Conservation (phyloP, 2,113 vertebrate species). For the Oplegnathus fasciatus region DNA sequence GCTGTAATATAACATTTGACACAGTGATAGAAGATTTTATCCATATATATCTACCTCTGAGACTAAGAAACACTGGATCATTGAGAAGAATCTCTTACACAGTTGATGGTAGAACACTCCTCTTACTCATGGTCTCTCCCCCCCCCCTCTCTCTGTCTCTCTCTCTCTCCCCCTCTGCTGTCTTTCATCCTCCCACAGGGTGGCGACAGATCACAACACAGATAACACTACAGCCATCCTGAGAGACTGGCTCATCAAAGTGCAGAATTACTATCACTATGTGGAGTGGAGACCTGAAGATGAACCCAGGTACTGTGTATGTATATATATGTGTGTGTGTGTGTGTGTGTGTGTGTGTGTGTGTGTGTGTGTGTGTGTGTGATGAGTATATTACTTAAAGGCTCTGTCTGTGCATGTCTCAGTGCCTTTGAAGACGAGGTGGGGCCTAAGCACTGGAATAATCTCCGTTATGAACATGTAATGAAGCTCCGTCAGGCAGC, state of each 20-base stretch:
- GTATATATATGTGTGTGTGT: neutral
- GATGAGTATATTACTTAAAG: slow-evolving; percentile 1
- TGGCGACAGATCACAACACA: slow-evolving; percentile 91
- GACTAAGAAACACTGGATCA: neutral
- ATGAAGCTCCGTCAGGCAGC: slow-evolving; percentile 93
- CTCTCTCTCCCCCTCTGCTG: neutral
- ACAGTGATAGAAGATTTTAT: neutral
- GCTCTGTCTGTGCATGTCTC: slow-evolving; percentile 45
- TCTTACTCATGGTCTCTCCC: neutral
- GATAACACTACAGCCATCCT: slow-evolving; percentile 90
- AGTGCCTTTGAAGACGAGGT: slow-evolving; percentile 86
- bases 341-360: slow-evolving; percentile 21
- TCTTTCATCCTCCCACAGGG: slow-evolving; percentile 81
- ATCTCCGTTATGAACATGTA: slow-evolving; percentile 88
- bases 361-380: no score
- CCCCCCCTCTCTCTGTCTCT: no score
- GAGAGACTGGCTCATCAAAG: slow-evolving; percentile 89
- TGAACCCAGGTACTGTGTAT: slow-evolving; percentile 83
- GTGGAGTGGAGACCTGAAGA: slow-evolving; percentile 92
- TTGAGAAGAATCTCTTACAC: neutral
- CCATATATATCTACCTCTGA: neutral
- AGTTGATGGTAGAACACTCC: neutral
- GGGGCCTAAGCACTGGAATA: slow-evolving; percentile 92
- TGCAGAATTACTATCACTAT: slow-evolving; percentile 90
- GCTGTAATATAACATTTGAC: neutral